Base-by-base conservation (phyloP, 1,140 invertebrate genomes). In the Ceratosolen solmsi region DNA sequence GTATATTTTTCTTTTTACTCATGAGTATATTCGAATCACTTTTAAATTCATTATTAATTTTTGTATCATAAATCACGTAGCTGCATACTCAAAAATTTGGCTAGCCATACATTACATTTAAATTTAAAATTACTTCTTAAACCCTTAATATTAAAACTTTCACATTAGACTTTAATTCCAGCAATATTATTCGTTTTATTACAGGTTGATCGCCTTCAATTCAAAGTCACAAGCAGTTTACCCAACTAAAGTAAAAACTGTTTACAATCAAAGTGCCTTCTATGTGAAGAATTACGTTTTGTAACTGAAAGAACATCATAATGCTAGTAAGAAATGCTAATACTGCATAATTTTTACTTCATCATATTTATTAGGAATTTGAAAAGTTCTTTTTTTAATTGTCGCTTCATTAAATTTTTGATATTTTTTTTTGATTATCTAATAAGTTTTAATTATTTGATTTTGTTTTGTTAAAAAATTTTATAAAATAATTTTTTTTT, bases 201-300 rank as follows among this genome's bases (percentile, higher is more conserved):
- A 68, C 63, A 68, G 63, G 63, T 38, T 68, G 33, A 38, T 38
- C 63, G 8, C 8, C 36, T 11, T 38, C 30, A 38, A 33, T 38
- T 68, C 63, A 68, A 68, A 68, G 33, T 38, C 7, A 38, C 33
- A 68, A 68, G 63, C 33, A 68, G 63, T 38, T 68, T 68, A 33
- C 38, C 15, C 36, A n/a, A n/a, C 63, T 68, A 68, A 38, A 68
- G 33, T 68, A 68, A 63, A 63, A 68, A 38, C 63, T 68, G 63
- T 68, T 4, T 68, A 68, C 38, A 17, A 38, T 36, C 63, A 68
- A 65, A 65, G 33, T 68, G 63, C 63, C 36, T 68, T 68, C 51
- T 54, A 54, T 8, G 51, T 22, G 51, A 54, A 54, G 51, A 54
- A 54, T 54, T 8, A n/a, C 7, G n/a, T 68, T 68, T 68, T 68